Evolutionary conservation across 2,888 invertebrate genomes (phyloP), one percentile per base, ranked within the genome.

Genomic region (Miltochrista miniata): DNA sequence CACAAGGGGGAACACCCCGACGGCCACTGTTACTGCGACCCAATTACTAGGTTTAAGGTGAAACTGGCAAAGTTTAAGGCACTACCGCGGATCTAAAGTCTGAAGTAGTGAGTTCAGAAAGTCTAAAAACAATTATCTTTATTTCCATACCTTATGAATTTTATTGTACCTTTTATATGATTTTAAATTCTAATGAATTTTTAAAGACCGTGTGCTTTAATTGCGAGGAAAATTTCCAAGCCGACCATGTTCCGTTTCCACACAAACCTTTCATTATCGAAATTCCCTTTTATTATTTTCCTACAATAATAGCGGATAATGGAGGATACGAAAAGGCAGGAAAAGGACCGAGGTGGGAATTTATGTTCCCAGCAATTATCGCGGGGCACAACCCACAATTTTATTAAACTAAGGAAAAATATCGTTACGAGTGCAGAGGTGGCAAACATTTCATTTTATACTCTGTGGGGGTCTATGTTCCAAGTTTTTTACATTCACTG

Each of bases 331-430:
- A 11, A 40, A 31, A 18, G 7, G 37, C 36, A 8, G 30, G 37
- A 24, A 45, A 45, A 15, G 45, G 45, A 30, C 13, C 13, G 45
- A 58, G 50, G 63, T 57, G 50, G 48, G 45, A 55, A 67, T 67
- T 68, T 65, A 63, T 60, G 54, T 38, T 43, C 48, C 35, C 30
- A 54, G 54, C 63, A 67, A 68, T 67, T 67, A 68, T 57, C 54
- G 44, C 9, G 49, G 51, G 56, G 55, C 56, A 39, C 31, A 37
- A 46, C 48, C 56, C 56, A 56, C 69, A 63, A 58, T 68, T 67
- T 67, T 68, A 68, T 68, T 65, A 63, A 68, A 65, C 55, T 43
- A 41, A 29, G 38, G 48, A 51, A 62, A 65, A 60, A 58, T 68
- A 59, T 53, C 42, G 45, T 48, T 52, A 51, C 46, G 44, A 48